phyloP scores from a whole-genome alignment of 2,797 vertebrate species.

The Myiotriccus ornatus region DNA sequence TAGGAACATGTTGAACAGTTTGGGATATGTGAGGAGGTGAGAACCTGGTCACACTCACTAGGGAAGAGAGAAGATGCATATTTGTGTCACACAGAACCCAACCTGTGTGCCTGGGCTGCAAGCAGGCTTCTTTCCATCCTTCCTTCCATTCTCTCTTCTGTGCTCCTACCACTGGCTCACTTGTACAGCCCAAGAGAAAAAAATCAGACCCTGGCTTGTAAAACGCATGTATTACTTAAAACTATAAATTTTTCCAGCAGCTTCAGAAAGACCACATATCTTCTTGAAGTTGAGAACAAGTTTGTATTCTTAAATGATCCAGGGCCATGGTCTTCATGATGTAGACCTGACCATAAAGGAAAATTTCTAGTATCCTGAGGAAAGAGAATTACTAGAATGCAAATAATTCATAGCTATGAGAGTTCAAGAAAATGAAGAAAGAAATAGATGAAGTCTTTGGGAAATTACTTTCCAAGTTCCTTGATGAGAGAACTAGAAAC shows the following conservation, averaged over 20 bases:
- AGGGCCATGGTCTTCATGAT: not conserved
- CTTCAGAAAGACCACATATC: not conserved
- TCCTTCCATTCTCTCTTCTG: not conserved
- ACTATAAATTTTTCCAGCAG: not conserved
- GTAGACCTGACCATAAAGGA: not conserved
- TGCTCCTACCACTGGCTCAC: not conserved
- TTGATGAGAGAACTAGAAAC: constrained; percentile 19
- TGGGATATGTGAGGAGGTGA: not conserved
- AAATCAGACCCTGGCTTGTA: not conserved
- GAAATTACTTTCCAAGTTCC: constrained; percentile 30
- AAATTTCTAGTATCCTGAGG: not conserved
- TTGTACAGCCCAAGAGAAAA: not conserved
- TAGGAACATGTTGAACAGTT: not conserved
- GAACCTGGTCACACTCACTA: not conserved
- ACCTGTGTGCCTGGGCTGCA: not conserved
- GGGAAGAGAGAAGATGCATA: fast-evolving
- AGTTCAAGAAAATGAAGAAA: constrained; percentile 3
- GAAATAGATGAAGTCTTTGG: not conserved
- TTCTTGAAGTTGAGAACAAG: not conserved
- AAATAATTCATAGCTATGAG: not conserved
- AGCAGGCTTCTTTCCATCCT: not conserved
- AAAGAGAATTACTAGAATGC: not conserved
- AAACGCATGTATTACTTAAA: not conserved
- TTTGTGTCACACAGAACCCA: not conserved
- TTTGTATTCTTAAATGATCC: not conserved